These are phyloP conservation scores for Poecilia latipinna DNA, from an alignment of 2,113 vertebrate genomes.

Conservation along the genomic window DNA sequence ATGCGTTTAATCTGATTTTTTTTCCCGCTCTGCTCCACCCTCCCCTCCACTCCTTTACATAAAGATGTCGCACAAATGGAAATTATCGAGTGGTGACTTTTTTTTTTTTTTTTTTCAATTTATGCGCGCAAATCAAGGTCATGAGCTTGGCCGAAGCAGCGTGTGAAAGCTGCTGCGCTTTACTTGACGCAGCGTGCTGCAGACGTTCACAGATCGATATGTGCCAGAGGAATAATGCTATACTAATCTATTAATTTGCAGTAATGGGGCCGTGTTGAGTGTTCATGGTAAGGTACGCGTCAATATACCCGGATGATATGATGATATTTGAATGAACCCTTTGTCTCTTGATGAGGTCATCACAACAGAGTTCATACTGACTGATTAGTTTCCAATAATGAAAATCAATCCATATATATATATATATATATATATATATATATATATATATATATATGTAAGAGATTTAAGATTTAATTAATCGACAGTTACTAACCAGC, in stretches of 20 bases:
- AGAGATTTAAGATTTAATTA: too few relatives aligned
- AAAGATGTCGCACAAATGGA: conserved; percentile 75
- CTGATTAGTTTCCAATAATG: conserved; percentile 59
- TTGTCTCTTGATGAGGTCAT: conserved; percentile 77
- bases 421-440: too few relatives aligned
- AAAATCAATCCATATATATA: conserved; percentile 4
- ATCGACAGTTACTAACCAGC: too few relatives aligned
- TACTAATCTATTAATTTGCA: conserved; percentile 91
- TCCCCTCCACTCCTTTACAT: conserved; percentile 67
- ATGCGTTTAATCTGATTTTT: conserved; percentile 71
- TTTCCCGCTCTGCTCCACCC: conserved; percentile 34
- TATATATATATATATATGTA: too few relatives aligned
- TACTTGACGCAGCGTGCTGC: conserved; percentile 90
- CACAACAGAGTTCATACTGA: conserved; percentile 52
- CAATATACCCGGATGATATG: conserved; percentile 88
- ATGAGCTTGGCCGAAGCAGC: conserved; percentile 78
- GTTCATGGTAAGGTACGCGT: conserved; percentile 80
- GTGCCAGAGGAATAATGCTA: conserved; percentile 87
- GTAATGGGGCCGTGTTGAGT: conserved; percentile 89
- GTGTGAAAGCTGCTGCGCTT: conserved; percentile 82
- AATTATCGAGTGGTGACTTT: conserved; percentile 80
- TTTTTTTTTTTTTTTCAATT: conserved; percentile 75
- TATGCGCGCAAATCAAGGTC: conserved; percentile 89
- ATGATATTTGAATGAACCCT: conserved; percentile 81
- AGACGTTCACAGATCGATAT: conserved; percentile 91